These are phyloP conservation scores for Pogonomyrmex barbatus DNA, from an alignment of 1,140 invertebrate species.

Conservation along the genomic window DNA sequence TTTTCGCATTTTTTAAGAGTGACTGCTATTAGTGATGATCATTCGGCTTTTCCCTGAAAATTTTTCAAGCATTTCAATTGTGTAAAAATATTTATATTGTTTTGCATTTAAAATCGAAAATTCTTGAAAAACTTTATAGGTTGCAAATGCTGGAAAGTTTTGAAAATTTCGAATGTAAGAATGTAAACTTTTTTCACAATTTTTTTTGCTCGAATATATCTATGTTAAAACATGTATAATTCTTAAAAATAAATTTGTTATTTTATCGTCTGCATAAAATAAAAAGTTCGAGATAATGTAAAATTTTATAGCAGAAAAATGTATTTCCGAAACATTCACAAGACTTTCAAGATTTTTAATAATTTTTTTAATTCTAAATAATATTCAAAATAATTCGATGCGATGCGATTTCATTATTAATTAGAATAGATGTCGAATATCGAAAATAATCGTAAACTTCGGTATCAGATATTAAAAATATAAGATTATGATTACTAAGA, in stretches of 20 bases:
- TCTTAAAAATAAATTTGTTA: conserved; percentile 21
- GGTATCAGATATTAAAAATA: not conserved
- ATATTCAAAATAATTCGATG: not conserved
- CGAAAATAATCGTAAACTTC: not conserved
- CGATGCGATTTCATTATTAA: not conserved
- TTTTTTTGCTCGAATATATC: too few relatives aligned
- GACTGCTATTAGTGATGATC: not conserved
- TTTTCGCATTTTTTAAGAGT: not conserved
- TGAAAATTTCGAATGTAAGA: not conserved
- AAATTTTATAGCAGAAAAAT: not conserved
- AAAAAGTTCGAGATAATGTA: not conserved
- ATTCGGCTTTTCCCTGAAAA: not conserved
- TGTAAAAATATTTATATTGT: not conserved
- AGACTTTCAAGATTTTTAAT: not conserved
- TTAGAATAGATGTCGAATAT: not conserved
- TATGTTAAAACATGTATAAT: not conserved
- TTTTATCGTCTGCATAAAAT: not conserved
- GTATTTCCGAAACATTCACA: not conserved
- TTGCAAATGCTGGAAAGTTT: not conserved
- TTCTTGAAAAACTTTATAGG: not conserved
- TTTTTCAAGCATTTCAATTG: not conserved
- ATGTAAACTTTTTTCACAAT: not conserved
- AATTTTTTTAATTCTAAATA: not conserved
- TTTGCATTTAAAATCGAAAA: not conserved
- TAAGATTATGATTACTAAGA: not conserved